Conservation (phyloP, 2,113 vertebrate species). For the Spilogale gracilis region DNA sequence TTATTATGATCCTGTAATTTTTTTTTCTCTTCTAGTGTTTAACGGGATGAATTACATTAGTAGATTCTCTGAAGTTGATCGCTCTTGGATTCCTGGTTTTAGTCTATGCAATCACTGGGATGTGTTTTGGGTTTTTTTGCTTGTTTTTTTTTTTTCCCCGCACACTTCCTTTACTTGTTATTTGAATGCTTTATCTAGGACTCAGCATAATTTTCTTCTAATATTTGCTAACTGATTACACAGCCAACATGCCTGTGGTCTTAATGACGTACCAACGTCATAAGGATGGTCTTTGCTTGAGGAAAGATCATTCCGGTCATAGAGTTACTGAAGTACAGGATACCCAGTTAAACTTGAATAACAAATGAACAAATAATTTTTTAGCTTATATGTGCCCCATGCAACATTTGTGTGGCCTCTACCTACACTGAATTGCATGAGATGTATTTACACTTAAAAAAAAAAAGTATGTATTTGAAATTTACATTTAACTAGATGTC, state of each 20-base stretch:
- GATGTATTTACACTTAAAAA: neutral
- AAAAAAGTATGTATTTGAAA: neutral
- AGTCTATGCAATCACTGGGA: neutral
- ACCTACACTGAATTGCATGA: neutral
- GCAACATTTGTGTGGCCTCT: neutral
- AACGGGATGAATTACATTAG: neutral
- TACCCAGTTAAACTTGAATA: neutral
- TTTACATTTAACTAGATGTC: neutral
- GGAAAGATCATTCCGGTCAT: neutral
- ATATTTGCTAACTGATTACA: neutral
- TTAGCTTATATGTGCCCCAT: neutral
- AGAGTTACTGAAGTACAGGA: neutral
- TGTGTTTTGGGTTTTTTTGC: neutral
- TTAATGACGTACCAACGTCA: neutral
- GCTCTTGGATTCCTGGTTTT: neutral
- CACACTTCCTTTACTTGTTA: neutral
- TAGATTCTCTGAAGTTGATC: neutral
- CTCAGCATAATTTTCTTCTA: neutral
- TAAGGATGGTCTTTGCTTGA: neutral
- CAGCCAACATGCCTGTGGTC: neutral
- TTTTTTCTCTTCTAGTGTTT: neutral
- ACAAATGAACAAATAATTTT: neutral
- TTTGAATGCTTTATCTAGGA: neutral
- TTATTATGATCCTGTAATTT: neutral
- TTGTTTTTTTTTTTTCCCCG: neutral